Base-by-base conservation (phyloP, 2,113 vertebrate species). In the Origma solitaria region DNA sequence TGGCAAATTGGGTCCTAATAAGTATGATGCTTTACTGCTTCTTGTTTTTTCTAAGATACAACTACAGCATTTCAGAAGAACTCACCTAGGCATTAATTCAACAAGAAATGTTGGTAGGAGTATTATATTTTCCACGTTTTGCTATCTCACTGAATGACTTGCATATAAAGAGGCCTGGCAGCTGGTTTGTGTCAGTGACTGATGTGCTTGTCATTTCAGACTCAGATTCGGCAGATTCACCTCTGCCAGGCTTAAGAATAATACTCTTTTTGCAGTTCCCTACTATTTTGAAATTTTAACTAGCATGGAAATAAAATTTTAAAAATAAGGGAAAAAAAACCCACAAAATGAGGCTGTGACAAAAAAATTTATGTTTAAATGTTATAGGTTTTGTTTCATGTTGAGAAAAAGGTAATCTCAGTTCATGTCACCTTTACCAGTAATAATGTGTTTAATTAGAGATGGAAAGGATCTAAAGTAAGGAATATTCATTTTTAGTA, bases 1-100 rank as follows among this genome's bases (percentile, higher is more conserved):
- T 97, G 97, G 97, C 94, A 98, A 98, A 98, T 98, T 98, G 97
- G 97, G 97, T 98, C 94, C 96, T 98, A 98, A 98, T 98, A 98
- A 97, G 96, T 95, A 95, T 86, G 97, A 98, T 96, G 97, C 95
- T 97, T 98, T 98, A 96, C 96, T 97, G 97, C 94, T 95, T 96
- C 97, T 98, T 98, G 97, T 97, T 98, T 98, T 97, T 96, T 73
- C 95, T 97, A 57, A 95, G 95, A 94, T 92, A 98, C 97, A 97
- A 97, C 94, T 93, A 85, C 95, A 97, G 83, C 93, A 96, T 97
- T 98, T 97, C 95, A 95, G 94, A 93, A 96, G 90, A 97, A 97
- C 79, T 97, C 97, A 97, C 97, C 97, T 97, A 97, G 96, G 97
- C 96, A 98, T 98, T 97, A 96, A 97, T 96, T 97, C 97, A 97